Evolutionary conservation across 2,113 vertebrate genomes (phyloP), one percentile per base, ranked within the genome.

Genomic region (Neolamprologus toae): DNA sequence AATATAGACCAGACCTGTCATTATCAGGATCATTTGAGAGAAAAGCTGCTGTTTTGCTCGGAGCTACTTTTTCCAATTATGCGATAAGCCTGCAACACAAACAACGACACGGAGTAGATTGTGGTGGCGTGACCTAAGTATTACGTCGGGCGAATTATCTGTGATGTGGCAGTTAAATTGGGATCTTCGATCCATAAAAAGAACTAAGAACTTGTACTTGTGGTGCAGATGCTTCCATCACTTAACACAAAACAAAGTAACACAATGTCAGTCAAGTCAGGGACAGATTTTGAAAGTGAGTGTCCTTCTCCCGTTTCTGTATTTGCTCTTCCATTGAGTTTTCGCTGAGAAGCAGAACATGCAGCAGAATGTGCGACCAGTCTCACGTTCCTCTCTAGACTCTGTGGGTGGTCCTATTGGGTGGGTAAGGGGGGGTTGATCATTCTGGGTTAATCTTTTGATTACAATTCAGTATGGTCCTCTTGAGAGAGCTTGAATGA

Each of bases 21-120:
- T 94, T 94, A 94, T 93, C 88, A 90, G 91, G 86, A 92, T 93
- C 89, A 90, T 94, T 94, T 92, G 51, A 89, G 84, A 91, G 73
- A 76, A 78, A 91, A 92, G 89, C 84, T 81, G 45, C 51, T 88
- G 81, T 85, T 93, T 78, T 89, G 76, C 86, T 90, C 63, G 8
- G 7, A 66, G 63, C 79, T 71, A 31, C 80, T 80, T 83, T 86
- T 82, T 79, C 84, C 53, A 68, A 82, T 87, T 86, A 84, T 73
- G 78, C 84, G 87, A 93, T 88, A 89, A 90, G 66, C 63, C 45
- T 79, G 84, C 19, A 88, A 84, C 54, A 85, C 66, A 88, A 88
- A 90, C 71, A 90, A 68, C 82, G 71, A 57, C 86, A 79, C 66
- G 59, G 57, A 76, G 40, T 16, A 26, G 26, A 63, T 21, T 83